A percentile compares a stretch with the other conserved stretches of the same genome.
Conservation (phyloP, 2,888 invertebrate species). For the Pollenia griseotomentosa region DNA sequence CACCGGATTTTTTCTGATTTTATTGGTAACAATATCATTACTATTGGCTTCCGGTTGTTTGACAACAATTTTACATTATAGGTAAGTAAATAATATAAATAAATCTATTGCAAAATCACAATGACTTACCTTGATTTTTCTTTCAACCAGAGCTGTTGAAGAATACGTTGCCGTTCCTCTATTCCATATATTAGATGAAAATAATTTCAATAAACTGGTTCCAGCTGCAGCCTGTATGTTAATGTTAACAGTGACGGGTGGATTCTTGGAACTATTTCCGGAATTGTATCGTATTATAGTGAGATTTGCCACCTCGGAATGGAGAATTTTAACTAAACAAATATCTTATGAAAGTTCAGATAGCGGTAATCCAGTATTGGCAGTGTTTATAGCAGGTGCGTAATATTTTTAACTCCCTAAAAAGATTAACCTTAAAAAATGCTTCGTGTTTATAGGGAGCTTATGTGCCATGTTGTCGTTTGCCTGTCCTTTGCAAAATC, state of each 20-base stretch:
- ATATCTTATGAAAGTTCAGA: slow-evolving; percentile 85
- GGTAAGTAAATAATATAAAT: slow-evolving; percentile 75
- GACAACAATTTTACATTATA: slow-evolving; percentile 82
- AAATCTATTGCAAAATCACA: background rate
- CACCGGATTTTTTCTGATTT: slow-evolving; percentile 77
- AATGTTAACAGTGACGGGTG: slow-evolving; percentile 85
- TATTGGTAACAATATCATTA: slow-evolving; percentile 79
- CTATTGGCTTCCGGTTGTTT: slow-evolving; percentile 81
- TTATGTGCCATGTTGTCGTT: slow-evolving; percentile 86
- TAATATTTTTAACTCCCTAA: background rate
- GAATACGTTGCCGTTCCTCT: slow-evolving; percentile 83
- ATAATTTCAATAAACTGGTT: slow-evolving; percentile 86
- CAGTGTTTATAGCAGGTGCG: slow-evolving; percentile 85
- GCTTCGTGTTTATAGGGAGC: slow-evolving; percentile 82
- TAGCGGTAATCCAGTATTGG: slow-evolving; percentile 86
- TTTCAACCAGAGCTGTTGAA: slow-evolving; percentile 77
- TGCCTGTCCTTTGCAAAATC: slow-evolving; percentile 86
- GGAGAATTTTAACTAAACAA: slow-evolving; percentile 85
- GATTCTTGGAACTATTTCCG: slow-evolving; percentile 86
- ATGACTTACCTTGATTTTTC: background rate
- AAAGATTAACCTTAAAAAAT: too few species aligned
- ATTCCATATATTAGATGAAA: slow-evolving; percentile 85
- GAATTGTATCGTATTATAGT: slow-evolving; percentile 85
- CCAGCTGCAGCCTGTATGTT: slow-evolving; percentile 86
- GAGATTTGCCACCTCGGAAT: slow-evolving; percentile 85